Base-by-base conservation (phyloP, 1,140 invertebrate species). In the Aethina tumida region DNA sequence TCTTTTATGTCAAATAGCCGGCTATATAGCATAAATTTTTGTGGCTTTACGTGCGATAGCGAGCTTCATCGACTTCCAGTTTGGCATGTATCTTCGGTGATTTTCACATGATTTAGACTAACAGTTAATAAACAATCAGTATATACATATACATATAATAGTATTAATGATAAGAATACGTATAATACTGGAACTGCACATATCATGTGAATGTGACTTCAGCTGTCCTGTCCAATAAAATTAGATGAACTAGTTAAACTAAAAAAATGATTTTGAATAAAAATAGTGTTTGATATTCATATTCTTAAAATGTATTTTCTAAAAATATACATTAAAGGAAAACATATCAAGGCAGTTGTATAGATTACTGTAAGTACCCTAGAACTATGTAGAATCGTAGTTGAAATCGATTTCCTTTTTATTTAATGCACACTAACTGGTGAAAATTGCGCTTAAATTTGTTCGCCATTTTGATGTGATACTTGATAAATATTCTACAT, bases 151-250 rank as follows among this genome's bases (percentile, higher is more conserved):
- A 26, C n/a, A 15, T 13, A 6, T 10, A n/a, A 5, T 22, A n/a
- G 9, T 22, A 22, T 22, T 35, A 8, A 15, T 15, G 6, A 3
- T 35, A 2, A 22, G 33, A 10, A 24, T 5, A 24, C 7, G 20
- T 28, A 42, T 25, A 42, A 35, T 25, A 40, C 25, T 38, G 25
- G 42, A 50, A 47, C 42, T 47, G 50, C 49, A 47, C 46, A 55
- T 53, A 55, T 57, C 55, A 55, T 53, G 51, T 53, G 43, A 45
- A 49, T 53, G 52, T 55, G 54, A 55, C 54, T 56, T 56, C 45
- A 52, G 52, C 53, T 58, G 55, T 59, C 47, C 48, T 58, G 55
- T 59, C 55, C 55, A 56, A 56, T 58, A 57, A n/a, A n/a, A 53
- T 43, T 49, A 53, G 35, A 35, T 52, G 43, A 52, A 41, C 45